phyloP scores from a whole-genome alignment of 2,113 vertebrate genomes.

The Antigone vipio region DNA sequence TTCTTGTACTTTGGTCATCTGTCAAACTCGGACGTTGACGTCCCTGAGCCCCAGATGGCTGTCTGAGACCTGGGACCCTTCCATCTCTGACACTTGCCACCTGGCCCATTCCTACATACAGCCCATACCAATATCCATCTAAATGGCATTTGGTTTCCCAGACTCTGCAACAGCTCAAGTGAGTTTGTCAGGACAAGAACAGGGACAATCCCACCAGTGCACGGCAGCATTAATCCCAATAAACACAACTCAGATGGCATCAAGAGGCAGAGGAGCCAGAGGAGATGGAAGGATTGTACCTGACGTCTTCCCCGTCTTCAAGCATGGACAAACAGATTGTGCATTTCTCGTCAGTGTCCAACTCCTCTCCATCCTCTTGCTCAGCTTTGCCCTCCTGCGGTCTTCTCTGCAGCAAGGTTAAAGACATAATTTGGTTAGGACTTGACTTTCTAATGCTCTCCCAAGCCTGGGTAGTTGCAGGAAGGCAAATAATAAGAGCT shows the following conservation, averaged over 20 bases:
- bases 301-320: slow-evolving; percentile 95
- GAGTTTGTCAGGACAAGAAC: neutral
- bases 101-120: neutral
- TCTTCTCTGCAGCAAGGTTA: slow-evolving; percentile 82
- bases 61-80: neutral
- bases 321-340: slow-evolving; percentile 98
- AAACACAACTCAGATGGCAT: neutral
- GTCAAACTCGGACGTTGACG: neutral
- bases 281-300: slow-evolving; percentile 66
- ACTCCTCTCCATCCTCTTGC: slow-evolving; percentile 88
- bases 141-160: neutral
- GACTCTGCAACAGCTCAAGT: neutral
- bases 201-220: neutral
- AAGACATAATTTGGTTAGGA: neutral
- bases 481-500: neutral
- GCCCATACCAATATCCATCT: too few relatives aligned
- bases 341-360: slow-evolving; percentile 95
- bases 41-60: neutral
- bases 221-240: rapidly evolving
- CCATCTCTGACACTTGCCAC: neutral
- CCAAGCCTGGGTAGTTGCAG: neutral
- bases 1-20: neutral
- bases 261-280: neutral
- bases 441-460: neutral
- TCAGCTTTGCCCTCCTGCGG: slow-evolving; percentile 87